Conservation (phyloP, 2,797 vertebrate species). For the Cephalopachus bancanus region DNA sequence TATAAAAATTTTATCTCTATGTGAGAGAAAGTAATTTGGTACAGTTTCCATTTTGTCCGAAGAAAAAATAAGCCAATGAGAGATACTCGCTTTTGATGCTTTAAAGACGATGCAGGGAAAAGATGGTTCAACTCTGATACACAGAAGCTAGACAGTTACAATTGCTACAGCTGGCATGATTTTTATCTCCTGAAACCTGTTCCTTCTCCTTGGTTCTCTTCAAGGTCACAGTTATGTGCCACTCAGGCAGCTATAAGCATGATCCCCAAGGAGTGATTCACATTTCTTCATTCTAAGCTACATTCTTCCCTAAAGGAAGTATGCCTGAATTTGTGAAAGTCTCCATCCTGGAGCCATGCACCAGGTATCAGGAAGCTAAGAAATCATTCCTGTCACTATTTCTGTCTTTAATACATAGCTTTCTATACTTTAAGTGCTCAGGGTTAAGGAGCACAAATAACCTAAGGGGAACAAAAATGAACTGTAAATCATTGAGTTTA, state of each 20-base stretch:
- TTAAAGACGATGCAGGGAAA: not conserved
- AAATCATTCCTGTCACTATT: not conserved
- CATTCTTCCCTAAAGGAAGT: not conserved
- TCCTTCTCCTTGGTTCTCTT: not conserved
- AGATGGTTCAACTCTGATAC: not conserved
- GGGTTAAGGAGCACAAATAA: constrained; percentile 40
- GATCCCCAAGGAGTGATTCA: not conserved
- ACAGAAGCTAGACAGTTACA: not conserved
- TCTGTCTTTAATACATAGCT: not conserved
- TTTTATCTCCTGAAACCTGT: not conserved
- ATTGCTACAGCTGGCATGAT: not conserved
- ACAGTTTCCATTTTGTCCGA: constrained; percentile 2
- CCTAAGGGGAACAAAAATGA: not conserved
- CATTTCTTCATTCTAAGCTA: not conserved
- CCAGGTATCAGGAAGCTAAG: not conserved
- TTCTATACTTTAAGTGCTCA: not conserved
- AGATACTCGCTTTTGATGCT: not conserved
- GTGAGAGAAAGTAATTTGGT: constrained; percentile 28
- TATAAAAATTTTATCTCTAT: not conserved
- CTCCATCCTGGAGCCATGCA: not conserved
- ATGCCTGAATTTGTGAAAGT: not conserved
- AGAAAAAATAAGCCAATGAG: constrained; percentile 29
- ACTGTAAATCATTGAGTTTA: not conserved
- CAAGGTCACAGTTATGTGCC: not conserved
- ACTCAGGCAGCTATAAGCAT: not conserved